These are phyloP conservation scores for Hyles euphorbiae DNA, from an alignment of 1,140 invertebrate species.

Conservation along the genomic window DNA sequence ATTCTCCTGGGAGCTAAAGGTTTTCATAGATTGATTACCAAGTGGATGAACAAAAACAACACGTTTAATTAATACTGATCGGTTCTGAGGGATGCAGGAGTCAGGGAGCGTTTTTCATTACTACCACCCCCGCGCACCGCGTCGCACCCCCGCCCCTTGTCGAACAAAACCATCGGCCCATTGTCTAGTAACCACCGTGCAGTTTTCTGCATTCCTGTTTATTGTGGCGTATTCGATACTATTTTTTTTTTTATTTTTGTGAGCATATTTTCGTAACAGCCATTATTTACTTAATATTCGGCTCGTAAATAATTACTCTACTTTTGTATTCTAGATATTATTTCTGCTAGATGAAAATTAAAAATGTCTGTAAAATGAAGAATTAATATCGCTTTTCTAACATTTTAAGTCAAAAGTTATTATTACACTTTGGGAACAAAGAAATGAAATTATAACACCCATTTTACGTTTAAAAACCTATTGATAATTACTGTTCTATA, in stretches of 20 bases:
- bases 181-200: constrained; percentile 48
- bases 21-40: too few relatives aligned
- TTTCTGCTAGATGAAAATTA: too few relatives aligned
- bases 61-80: neutral
- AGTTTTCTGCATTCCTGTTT: constrained; percentile 16
- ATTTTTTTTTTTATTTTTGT: neutral
- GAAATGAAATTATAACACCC: too few relatives aligned
- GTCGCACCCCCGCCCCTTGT: constrained; percentile 16
- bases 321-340: too few relatives aligned
- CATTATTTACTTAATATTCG: neutral
- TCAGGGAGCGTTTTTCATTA: constrained; percentile 55
- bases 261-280: neutral
- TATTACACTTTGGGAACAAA: too few relatives aligned
- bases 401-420: too few relatives aligned
- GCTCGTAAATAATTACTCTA: neutral
- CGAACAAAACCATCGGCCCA: constrained; percentile 39
- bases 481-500: too few relatives aligned
- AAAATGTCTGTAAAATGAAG: too few relatives aligned
- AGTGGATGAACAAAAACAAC: neutral
- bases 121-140: constrained; percentile 21
- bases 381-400: too few relatives aligned
- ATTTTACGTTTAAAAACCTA: too few relatives aligned
- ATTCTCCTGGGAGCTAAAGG: too few relatives aligned
- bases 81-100: constrained; percentile 1
- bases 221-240: constrained; percentile 12